phyloP scores from a whole-genome alignment of 2,888 invertebrate genomes.

The Leptopilina drosophilae region DNA sequence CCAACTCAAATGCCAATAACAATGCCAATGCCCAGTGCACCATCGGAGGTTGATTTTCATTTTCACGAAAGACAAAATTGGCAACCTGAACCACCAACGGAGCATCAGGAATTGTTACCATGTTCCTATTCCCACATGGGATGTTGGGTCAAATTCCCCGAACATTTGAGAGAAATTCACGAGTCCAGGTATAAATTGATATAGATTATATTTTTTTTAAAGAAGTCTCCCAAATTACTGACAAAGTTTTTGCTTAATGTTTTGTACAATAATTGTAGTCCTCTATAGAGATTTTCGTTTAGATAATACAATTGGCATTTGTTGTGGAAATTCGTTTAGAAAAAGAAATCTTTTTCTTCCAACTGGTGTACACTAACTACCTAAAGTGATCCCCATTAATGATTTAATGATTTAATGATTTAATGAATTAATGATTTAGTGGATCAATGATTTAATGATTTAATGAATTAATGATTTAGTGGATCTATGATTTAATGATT shows the following conservation, averaged over 20 bases:
- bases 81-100: constrained; percentile 52
- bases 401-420: too few species aligned
- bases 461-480: too few species aligned
- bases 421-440: too few species aligned
- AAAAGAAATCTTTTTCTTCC: too few species aligned
- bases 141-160: constrained; percentile 65
- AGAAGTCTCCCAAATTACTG: too few species aligned
- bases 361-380: too few species aligned
- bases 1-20: constrained; percentile 21
- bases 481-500: too few species aligned
- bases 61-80: constrained; percentile 58
- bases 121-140: constrained; percentile 66
- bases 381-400: too few species aligned
- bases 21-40: constrained; percentile 61
- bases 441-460: too few species aligned
- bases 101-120: constrained; percentile 59
- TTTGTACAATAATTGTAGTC: too few species aligned
- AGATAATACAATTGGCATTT: not conserved
- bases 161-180: constrained; percentile 58
- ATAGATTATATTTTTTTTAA: not conserved
- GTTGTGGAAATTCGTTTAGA: not conserved
- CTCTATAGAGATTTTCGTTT: not conserved
- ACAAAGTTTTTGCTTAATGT: too few species aligned
- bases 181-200: constrained; percentile 61
- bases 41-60: constrained; percentile 58